Conservation (phyloP, 2,113 vertebrate genomes). For the Kryptolebias marmoratus region DNA sequence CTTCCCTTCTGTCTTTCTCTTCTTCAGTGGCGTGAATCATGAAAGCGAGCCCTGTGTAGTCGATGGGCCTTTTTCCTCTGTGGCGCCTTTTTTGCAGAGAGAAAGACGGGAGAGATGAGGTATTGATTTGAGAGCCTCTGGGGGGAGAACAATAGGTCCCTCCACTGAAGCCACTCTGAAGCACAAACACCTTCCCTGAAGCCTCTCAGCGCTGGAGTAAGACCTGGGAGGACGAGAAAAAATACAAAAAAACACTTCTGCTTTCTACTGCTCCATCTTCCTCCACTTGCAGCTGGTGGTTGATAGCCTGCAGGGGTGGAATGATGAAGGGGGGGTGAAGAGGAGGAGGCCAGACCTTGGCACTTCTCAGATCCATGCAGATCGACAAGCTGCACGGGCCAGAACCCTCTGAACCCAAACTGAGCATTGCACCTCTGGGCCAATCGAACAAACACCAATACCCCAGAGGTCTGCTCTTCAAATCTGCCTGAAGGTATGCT, state of each 20-base stretch:
- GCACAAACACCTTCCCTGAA: slow-evolving; percentile 68
- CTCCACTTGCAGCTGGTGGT: slow-evolving; percentile 63
- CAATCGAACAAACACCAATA: slow-evolving; percentile 45
- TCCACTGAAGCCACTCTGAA: slow-evolving; percentile 68
- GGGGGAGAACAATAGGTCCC: slow-evolving; percentile 73
- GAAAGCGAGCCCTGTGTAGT: slow-evolving; percentile 74
- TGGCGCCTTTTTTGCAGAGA: slow-evolving; percentile 39
- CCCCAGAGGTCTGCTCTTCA: slow-evolving; percentile 54
- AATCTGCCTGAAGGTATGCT: slow-evolving; percentile 52
- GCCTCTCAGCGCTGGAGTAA: slow-evolving; percentile 46
- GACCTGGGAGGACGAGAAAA: slow-evolving; percentile 22
- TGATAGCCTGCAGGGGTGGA: slow-evolving; percentile 61
- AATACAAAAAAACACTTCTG: slow-evolving; percentile 33
- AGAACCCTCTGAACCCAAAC: slow-evolving; percentile 54
- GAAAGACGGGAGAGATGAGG: slow-evolving; percentile 60
- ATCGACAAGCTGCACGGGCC: slow-evolving; percentile 44
- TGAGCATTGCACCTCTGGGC: slow-evolving; percentile 45
- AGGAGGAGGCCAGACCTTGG: slow-evolving; percentile 56
- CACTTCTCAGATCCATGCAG: slow-evolving; percentile 48
- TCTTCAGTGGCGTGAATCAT: slow-evolving; percentile 75
- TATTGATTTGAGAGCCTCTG: slow-evolving; percentile 78
- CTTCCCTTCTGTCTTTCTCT: slow-evolving; percentile 57
- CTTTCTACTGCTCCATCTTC: slow-evolving; percentile 44
- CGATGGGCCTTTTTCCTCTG: slow-evolving; percentile 60
- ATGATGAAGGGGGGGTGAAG: slow-evolving; percentile 24